A percentile compares a stretch with the other conserved stretches of the same genome.
phyloP scores from a whole-genome alignment of 2,888 invertebrate genomes.

The Eristalis intricaria region DNA sequence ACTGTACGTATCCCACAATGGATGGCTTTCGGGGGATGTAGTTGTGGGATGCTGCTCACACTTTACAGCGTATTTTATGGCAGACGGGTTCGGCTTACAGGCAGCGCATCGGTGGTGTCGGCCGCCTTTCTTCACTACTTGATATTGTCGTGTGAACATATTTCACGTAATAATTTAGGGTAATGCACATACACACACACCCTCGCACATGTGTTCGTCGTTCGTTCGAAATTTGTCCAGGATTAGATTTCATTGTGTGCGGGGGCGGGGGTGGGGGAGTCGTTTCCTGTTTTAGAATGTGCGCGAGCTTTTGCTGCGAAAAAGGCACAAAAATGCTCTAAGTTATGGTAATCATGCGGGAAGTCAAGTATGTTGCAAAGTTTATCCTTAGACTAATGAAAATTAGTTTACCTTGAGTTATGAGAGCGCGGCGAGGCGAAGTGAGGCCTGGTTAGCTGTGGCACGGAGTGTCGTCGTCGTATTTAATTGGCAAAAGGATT shows the following conservation, averaged over 20 bases:
- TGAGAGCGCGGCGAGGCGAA: background rate
- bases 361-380: constrained; percentile 1
- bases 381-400: constrained; percentile 29
- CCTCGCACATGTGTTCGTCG: background rate
- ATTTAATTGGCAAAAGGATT: background rate
- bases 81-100: constrained; percentile 39
- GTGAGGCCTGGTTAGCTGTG: background rate
- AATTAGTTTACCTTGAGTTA: constrained; percentile 33
- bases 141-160: constrained; percentile 61
- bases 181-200: constrained; percentile 36
- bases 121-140: constrained; percentile 21
- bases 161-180: constrained; percentile 63
- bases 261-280: background rate
- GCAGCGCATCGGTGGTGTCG: background rate
- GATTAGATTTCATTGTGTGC: constrained; percentile 46
- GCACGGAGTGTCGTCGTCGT: background rate
- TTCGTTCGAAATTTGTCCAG: constrained; percentile 37
- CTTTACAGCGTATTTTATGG: constrained; percentile 36
- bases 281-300: background rate
- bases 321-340: constrained; percentile 7
- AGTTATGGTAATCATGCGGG: constrained; percentile 8
- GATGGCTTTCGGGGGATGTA: background rate
- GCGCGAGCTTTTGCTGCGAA: background rate
- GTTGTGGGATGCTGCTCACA: constrained; percentile 29
- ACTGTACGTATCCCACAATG: background rate